Evolutionary conservation across 2,888 invertebrate species (phyloP), one percentile per base, ranked within the genome.

Genomic region (Cetonia aurata): DNA sequence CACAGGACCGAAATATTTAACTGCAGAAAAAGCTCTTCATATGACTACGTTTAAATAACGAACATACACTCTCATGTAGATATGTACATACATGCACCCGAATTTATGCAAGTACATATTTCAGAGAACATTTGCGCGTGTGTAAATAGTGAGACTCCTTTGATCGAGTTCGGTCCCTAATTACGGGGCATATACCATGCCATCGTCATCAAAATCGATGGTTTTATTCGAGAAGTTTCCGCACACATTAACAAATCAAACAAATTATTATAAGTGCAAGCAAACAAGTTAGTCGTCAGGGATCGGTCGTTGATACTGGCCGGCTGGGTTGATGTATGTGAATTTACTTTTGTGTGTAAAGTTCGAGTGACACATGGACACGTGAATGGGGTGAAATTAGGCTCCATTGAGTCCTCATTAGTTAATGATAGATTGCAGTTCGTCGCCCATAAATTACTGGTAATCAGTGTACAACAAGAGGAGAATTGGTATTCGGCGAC

Each of bases 321-420:
- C 60, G 25, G 60, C 9, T 60, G 13, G 48, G 17, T 60, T 46
- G 60, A 46, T 60, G 60, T 46, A 33, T 60, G 60, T 31, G 60
- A 60, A 60, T 48, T 60, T 46, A 31, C 60, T 60, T 60, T 60
- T 60, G 46, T 46, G 31, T 48, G 60, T 13, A 48, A 60, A 10
- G 48, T 60, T 46, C 46, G 48, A 15, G 60, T 46, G 60, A 48
- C 60, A 48, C 25, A 48, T 13, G 46, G 46, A 48, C 48, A 59
- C 19, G 44, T 59, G 57, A 42, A 59, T 59, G 42, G 44, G 46
- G 50, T 67, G 59, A 59, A 81, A 82, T 82, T 82, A 82, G 78
- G 74, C 76, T 73, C 77, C 80, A 79, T 81, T 82, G 81, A 80
- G 80, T 74, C 74, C 78, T 82, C 80, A 82, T 82, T 82, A 82